These are phyloP conservation scores for Ectemnius cavifrons DNA, from an alignment of 2,888 invertebrate genomes.

Conservation along the genomic window DNA sequence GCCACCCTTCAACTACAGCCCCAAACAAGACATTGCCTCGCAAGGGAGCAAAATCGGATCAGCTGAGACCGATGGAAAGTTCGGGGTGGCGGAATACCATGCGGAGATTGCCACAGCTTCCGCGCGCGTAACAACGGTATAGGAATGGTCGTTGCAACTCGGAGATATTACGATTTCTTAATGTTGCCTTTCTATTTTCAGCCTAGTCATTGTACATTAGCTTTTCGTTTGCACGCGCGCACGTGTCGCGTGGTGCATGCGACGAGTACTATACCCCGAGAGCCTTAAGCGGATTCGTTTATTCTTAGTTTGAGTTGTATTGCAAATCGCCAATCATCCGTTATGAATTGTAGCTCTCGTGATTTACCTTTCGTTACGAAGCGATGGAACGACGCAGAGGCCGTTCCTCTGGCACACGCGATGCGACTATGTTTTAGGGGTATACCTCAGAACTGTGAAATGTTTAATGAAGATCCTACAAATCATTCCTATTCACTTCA, in stretches of 20 bases:
- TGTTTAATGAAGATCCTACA: conserved; percentile 39
- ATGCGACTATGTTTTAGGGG: conserved; percentile 9
- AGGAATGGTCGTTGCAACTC: conserved; percentile 30
- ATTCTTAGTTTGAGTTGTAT: too few species aligned
- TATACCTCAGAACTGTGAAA: conserved; percentile 38
- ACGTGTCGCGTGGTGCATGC: conserved; percentile 6
- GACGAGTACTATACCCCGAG: too few species aligned
- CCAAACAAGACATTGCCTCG: conserved; percentile 64
- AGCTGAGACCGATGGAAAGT: conserved; percentile 55
- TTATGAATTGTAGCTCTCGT: neutral
- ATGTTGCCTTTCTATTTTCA: conserved; percentile 51
- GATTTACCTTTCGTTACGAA: neutral
- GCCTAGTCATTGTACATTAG: conserved; percentile 66
- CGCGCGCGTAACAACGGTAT: conserved; percentile 73
- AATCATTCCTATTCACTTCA: conserved; percentile 57
- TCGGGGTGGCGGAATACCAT: conserved; percentile 65
- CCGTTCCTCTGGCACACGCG: conserved; percentile 27
- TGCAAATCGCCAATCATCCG: too few species aligned
- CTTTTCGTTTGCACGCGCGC: conserved; percentile 22
- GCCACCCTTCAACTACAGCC: conserved; percentile 79
- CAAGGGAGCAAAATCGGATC: conserved; percentile 46
- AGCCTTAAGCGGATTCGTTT: too few species aligned
- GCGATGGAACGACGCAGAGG: conserved; percentile 5
- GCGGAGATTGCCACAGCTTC: conserved; percentile 69
- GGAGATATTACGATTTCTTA: conserved; percentile 34